Evolutionary conservation across 2,797 vertebrate species (phyloP).

Genomic region (Podarcis lilfordi): DNA sequence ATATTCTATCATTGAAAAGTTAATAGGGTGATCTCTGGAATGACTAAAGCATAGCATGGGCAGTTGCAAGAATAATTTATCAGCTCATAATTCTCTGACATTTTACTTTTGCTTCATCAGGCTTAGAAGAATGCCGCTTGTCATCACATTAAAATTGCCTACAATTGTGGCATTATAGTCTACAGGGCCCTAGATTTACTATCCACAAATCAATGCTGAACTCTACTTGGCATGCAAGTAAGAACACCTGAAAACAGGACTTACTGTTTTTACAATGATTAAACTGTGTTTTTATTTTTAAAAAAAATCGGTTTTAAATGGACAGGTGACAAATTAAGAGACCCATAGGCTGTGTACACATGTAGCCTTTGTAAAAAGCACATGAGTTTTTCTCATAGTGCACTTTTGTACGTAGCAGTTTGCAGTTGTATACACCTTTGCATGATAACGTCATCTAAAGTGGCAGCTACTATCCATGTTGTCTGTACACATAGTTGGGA

Average conservation of each 20-base stretch:
- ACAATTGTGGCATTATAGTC: slow-evolving; percentile 42
- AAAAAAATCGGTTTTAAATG: neutral
- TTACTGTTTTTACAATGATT: slow-evolving; percentile 39
- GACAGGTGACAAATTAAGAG: slow-evolving; percentile 43
- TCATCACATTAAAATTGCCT: slow-evolving; percentile 54
- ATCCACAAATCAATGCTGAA: slow-evolving; percentile 39
- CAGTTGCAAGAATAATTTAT: slow-evolving; percentile 56
- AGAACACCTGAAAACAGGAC: slow-evolving; percentile 43
- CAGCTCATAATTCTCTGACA: slow-evolving; percentile 48
- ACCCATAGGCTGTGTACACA: too few species aligned
- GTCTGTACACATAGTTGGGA: too few species aligned
- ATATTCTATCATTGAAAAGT: slow-evolving; percentile 21
- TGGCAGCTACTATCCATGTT: too few species aligned
- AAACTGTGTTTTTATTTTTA: slow-evolving; percentile 36
- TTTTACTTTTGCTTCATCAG: slow-evolving; percentile 52
- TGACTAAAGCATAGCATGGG: slow-evolving; percentile 22
- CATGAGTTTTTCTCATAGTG: too few species aligned
- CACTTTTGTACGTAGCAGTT: too few species aligned
- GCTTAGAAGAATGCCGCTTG: slow-evolving; percentile 38
- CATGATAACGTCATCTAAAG: too few species aligned
- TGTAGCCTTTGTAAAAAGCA: too few species aligned
- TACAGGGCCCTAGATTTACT: slow-evolving; percentile 43
- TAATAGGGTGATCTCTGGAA: slow-evolving; percentile 53
- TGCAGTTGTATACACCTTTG: too few species aligned
- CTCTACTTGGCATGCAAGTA: slow-evolving; percentile 52